These are phyloP conservation scores for Helicolenus hilgendorfi DNA, from an alignment of 2,797 vertebrate species.

Conservation along the genomic window DNA sequence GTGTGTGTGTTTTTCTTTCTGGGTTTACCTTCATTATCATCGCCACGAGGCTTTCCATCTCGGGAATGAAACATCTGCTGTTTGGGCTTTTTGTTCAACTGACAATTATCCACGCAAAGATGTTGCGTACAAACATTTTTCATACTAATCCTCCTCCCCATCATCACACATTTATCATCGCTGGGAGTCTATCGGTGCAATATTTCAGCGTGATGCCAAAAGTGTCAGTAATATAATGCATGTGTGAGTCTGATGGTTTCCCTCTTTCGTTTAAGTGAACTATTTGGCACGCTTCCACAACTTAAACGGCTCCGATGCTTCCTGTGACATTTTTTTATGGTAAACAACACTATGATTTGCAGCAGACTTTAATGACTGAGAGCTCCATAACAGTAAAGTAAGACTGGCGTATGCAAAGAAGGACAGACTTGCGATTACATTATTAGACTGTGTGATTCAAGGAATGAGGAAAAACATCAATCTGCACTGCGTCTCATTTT, in stretches of 20 bases:
- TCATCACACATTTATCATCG: slow-evolving; percentile 74
- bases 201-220: slow-evolving; percentile 50
- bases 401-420: slow-evolving; percentile 20
- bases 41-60: slow-evolving; percentile 63
- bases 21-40: slow-evolving; percentile 76
- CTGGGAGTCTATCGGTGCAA: slow-evolving; percentile 38
- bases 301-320: slow-evolving; percentile 43
- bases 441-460: slow-evolving; percentile 20
- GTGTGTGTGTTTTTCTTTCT: neutral
- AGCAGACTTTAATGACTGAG: slow-evolving; percentile 50
- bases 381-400: slow-evolving; percentile 51
- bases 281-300: slow-evolving; percentile 39
- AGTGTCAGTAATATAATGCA: slow-evolving; percentile 56
- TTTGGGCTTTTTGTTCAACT: slow-evolving; percentile 75
- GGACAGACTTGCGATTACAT: slow-evolving; percentile 52
- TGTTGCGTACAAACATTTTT: slow-evolving; percentile 73
- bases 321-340: slow-evolving; percentile 44
- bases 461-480: slow-evolving; percentile 16
- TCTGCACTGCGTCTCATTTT: slow-evolving; percentile 17
- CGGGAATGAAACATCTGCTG: slow-evolving; percentile 83
- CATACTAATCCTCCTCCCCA: slow-evolving; percentile 74
- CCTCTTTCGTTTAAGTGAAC: slow-evolving; percentile 1
- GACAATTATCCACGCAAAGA: slow-evolving; percentile 78
- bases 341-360: slow-evolving; percentile 58
- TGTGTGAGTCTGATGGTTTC: slow-evolving; percentile 34